A percentile compares a stretch with the other conserved stretches of the same genome.
These are phyloP conservation scores for Plumapathes pennacea DNA, from an alignment of 92 coral and sea anemone genomes.

Conservation along the genomic window DNA sequence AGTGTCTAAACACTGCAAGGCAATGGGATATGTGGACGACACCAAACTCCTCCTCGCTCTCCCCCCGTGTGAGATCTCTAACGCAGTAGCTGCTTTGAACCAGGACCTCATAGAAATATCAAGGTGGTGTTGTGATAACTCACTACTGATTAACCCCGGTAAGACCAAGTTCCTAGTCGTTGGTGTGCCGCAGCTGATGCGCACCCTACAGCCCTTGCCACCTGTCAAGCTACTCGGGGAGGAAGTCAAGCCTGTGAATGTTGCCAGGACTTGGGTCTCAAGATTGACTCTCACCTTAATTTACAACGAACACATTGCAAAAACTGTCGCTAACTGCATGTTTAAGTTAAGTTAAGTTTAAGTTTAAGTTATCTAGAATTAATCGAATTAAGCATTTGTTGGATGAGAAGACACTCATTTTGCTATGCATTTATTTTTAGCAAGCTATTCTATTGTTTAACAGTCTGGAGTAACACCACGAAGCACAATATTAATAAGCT, in stretches of 20 bases:
- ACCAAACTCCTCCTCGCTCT: slow-evolving; percentile 23
- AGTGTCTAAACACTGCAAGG: slow-evolving; percentile 12
- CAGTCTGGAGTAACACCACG: too few species aligned
- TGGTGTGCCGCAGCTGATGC: slow-evolving; percentile 39
- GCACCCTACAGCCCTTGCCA: slow-evolving; percentile 24
- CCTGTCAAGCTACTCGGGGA: slow-evolving; percentile 32
- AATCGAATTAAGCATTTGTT: slow-evolving; percentile 11
- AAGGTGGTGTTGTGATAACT: slow-evolving; percentile 42
- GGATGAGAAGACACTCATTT: slow-evolving; percentile 12
- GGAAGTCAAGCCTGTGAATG: slow-evolving; percentile 23
- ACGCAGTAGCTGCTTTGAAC: slow-evolving; percentile 28
- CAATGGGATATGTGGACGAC: slow-evolving; percentile 33
- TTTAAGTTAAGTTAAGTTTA: slow-evolving; percentile 5
- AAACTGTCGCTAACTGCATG: slow-evolving; percentile 5
- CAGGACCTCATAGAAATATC: slow-evolving; percentile 9
- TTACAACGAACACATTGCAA: slow-evolving; percentile 37
- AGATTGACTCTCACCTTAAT: slow-evolving; percentile 12
- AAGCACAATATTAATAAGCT: too few species aligned
- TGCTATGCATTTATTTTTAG: too few species aligned
- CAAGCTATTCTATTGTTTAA: too few species aligned
- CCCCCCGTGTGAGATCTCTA: slow-evolving; percentile 1
- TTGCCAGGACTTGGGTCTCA: slow-evolving; percentile 51
- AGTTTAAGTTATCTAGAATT: too few species aligned
- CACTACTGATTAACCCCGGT: slow-evolving; percentile 43
- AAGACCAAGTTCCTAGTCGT: slow-evolving; percentile 46